Base-by-base conservation (phyloP, 2,888 invertebrate species). In the Opisthograptis luteolata region DNA sequence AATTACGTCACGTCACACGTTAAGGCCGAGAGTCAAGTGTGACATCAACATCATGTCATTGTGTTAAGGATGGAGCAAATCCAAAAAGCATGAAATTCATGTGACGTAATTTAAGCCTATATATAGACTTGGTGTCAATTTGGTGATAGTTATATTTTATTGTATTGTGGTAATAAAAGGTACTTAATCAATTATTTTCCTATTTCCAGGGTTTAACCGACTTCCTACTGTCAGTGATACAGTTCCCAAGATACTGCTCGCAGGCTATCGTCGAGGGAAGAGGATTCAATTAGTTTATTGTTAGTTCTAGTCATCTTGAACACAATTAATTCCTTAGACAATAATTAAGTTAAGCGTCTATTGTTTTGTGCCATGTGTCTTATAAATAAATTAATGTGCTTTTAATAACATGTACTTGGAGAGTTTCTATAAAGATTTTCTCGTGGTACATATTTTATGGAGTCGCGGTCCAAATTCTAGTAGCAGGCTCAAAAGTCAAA, bases 171-270 rank as follows among this genome's bases (percentile, higher is more conserved):
- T n/a, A n/a, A n/a, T n/a, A 9, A 24, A 31, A 39, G 6, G 28
- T 49, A 44, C 20, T 32, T 24, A 40, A 24, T 15, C 24, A n/a
- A 8, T 35, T 20, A 31, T 31, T 56, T 50, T 40, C 42, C 70
- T 58, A 58, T 65, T 92, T 92, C 49, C 91, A 95, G 95, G 92
- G 92, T 35, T 65, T 95, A 19, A 92, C 94, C 12, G 95, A 95
- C 65, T 73, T 95, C 54, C 81, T 95, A 45, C 82, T 95, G 15
- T 84, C 92, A 68, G 94, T 94, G 3, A 76, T 94, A 17, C 95
- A 95, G 74, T 94, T 95, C 66, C 95, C 95, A 3, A 93, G 92
- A 70, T 93, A 93, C 72, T 95, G 95, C 72, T 94, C 94, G 4
- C 87, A 93, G 70, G 92, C 92, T 7, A 95, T 95, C 94, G 79